Base-by-base conservation (phyloP, 2,888 invertebrate species). In the Oscheius sp. region DNA sequence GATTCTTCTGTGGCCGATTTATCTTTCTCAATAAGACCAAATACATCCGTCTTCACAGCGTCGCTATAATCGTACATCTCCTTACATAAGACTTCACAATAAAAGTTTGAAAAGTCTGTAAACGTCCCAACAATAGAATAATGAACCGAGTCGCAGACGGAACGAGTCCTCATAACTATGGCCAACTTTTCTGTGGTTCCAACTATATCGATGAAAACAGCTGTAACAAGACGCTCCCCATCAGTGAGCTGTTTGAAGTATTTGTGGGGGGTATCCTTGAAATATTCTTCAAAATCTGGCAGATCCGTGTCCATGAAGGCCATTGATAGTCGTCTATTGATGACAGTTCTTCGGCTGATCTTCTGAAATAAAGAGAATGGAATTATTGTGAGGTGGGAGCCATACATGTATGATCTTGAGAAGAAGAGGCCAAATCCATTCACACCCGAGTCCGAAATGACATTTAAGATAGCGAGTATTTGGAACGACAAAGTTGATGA, bases 61-160 rank as follows among this genome's bases (percentile, higher is more conserved):
- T n/a, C 8, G 17, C 8, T n/a, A 6, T 17, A 34, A 20, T 55
- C 55, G 34, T 55, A 55, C 23, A 34, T 17, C 5, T 55, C 37
- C 34, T 55, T 55, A 4, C 23, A 34, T 17, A 33, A 34, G 5
- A 20, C 17, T 2, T 31, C 55, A 17, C 17, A 33, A 34, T 55
- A 55, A 34, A 55, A 55, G 23, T 55, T 17, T 34, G 33, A 17
- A 25, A 55, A 55, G n/a, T 55, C 55, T n/a, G 33, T n/a, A 17
- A 55, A 55, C 2, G 33, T 34, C 4, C 12, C 55, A 6, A 55
- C 55, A 2, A 55, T 33, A 2, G 33, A 34, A 34, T 55, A 55
- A 17, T 55, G 34, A 25, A 55, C n/a, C 5, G 34, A 33, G 3
- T 55, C 55, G 15, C 33, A 33, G 34, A 55, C 2, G 10, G 23